Evolutionary conservation across 2,113 vertebrate species (phyloP), one percentile per base, ranked within the genome.

Genomic region (Xiphias gladius): DNA sequence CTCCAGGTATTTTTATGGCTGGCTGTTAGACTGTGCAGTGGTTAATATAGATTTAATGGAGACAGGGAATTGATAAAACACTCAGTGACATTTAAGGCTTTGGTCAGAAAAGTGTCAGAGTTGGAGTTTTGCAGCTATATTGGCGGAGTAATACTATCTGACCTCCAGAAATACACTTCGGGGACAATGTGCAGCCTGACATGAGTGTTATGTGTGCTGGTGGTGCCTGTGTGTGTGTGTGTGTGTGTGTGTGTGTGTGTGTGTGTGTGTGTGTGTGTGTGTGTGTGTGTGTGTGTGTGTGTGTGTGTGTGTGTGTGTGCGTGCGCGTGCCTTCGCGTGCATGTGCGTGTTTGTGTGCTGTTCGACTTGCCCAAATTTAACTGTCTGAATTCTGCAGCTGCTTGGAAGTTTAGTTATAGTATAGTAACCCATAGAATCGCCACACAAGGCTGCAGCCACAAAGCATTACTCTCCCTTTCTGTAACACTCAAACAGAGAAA

Each of bases 111-210:
- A 89, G 73, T 83, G 83, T 88, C 80, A 80, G 82, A 85, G 86
- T 85, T 82, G 79, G 84, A 86, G 70, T 87, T 92, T 88, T 89
- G 89, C 82, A 88, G 88, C 81, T 87, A 83, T 80, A 74, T 86
- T 88, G 80, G 76, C 83, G 61, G 50, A 82, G 91, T 87, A 93
- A 94, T 76, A 85, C 80, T 77, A 93, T 91, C 91, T 85, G 84
- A 82, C 75, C 89, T 65, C 92, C 91, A 66, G 83, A 94, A 94
- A 94, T 94, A 94, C 90, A 91, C 86, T 68, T 89, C 86, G 87
- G 88, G 88, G 91, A 93, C 91, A 91, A 92, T 92, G 76, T 87
- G 85, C 68, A 69, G 80, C 74, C 69, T 71, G 88, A 91, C 88
- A 86, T 66, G 85, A 80, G 48, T 73, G 79, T 58, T 79, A 12